phyloP scores from a whole-genome alignment of 1,140 invertebrate genomes.

The Dermatophagoides farinae region DNA sequence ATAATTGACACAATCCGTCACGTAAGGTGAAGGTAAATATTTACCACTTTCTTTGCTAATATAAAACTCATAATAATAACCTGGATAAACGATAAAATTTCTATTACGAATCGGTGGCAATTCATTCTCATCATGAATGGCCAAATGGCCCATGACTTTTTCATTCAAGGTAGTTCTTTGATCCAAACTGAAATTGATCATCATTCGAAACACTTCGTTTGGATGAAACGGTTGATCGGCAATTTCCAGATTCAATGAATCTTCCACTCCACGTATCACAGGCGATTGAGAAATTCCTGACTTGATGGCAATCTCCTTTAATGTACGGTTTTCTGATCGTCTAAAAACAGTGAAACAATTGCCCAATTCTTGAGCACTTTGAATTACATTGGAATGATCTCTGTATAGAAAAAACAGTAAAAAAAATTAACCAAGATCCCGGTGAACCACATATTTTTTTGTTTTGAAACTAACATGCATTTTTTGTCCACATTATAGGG shows the following conservation, averaged over 20 bases:
- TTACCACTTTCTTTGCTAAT: conserved; percentile 13
- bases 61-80: conserved; percentile 11
- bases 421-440: neutral
- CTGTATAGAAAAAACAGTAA: neutral
- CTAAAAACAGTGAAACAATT: conserved; percentile 10
- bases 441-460: neutral
- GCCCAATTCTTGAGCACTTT: conserved; percentile 3
- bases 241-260: conserved; percentile 7
- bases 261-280: neutral
- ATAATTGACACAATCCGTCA: conserved; percentile 18
- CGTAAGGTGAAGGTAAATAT: conserved; percentile 15
- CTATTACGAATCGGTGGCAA: neutral
- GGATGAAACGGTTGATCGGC: conserved; percentile 10
- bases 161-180: conserved; percentile 10
- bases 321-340: neutral
- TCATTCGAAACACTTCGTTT: conserved; percentile 14
- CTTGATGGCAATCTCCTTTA: conserved; percentile 7
- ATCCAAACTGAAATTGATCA: conserved; percentile 5
- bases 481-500: conserved; percentile 3
- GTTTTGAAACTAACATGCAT: neutral
- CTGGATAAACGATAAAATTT: conserved; percentile 4
- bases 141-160: neutral
- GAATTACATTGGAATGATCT: conserved; percentile 8
- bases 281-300: conserved; percentile 10
- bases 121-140: conserved; percentile 7